Evolutionary conservation across 1,140 invertebrate genomes (phyloP).

Genomic region (Pseudobourletiella spinata): DNA sequence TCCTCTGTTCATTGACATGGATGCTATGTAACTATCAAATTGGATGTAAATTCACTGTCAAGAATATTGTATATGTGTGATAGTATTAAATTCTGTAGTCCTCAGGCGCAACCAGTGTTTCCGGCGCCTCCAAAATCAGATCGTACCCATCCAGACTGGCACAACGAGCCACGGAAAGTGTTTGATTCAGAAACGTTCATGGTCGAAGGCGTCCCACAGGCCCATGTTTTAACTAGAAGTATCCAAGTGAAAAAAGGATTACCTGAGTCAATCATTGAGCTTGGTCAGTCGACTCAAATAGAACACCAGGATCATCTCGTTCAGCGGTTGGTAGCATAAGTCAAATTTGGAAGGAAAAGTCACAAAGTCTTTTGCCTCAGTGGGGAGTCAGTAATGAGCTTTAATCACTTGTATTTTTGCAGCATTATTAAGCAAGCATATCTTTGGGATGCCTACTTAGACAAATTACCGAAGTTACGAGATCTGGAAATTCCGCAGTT

Average conservation of each 20-base stretch:
- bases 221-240: conserved; percentile 63
- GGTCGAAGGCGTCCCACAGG: conserved; percentile 60
- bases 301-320: conserved; percentile 39
- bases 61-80: neutral
- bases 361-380: too few species aligned
- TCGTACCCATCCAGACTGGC: conserved; percentile 54
- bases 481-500: conserved; percentile 58
- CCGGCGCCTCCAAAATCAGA: conserved; percentile 37
- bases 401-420: too few species aligned
- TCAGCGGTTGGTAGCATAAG: conserved; percentile 43
- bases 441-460: conserved; percentile 67
- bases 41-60: neutral
- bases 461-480: conserved; percentile 61
- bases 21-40: conserved; percentile 21
- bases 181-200: conserved; percentile 55
- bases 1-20: conserved; percentile 19
- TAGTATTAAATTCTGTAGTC: conserved; percentile 13
- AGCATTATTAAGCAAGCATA: conserved; percentile 58
- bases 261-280: conserved; percentile 47
- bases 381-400: too few species aligned
- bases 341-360: too few species aligned
- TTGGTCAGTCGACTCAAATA: conserved; percentile 38
- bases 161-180: conserved; percentile 50
- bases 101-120: conserved; percentile 17
- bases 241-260: conserved; percentile 51